A percentile compares a stretch with the other conserved stretches of the same genome.
These are phyloP conservation scores for Cottoperca gobio DNA, from an alignment of 2,797 vertebrate genomes.

Conservation along the genomic window DNA sequence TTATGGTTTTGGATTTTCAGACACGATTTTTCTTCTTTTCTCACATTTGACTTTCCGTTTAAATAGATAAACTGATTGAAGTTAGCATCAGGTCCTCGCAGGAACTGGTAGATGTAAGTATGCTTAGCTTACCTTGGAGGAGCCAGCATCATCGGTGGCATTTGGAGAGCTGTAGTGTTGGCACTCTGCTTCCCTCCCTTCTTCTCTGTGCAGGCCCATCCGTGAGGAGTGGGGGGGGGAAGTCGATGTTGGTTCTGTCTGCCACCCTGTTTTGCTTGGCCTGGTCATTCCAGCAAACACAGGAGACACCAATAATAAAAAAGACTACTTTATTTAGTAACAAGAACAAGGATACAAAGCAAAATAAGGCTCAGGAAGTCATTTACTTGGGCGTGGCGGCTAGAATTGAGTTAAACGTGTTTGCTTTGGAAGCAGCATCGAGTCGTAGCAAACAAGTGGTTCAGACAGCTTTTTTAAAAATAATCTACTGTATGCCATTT, in stretches of 20 bases:
- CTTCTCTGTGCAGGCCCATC: constrained; percentile 32
- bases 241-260: constrained; percentile 75
- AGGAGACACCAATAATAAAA: constrained; percentile 65
- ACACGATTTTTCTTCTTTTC: constrained; percentile 11
- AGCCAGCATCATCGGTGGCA: constrained; percentile 56
- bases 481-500: not conserved
- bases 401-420: constrained; percentile 37
- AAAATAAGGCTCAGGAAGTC: constrained; percentile 69
- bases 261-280: constrained; percentile 74
- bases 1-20: constrained; percentile 19
- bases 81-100: constrained; percentile 12
- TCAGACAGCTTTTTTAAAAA: constrained; percentile 6
- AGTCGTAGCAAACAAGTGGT: constrained; percentile 43
- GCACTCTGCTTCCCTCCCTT: constrained; percentile 39
- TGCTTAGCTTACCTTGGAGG: constrained; percentile 37
- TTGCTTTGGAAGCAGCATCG: constrained; percentile 49
- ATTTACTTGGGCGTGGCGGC: constrained; percentile 66
- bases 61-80: constrained; percentile 15
- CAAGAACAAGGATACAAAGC: constrained; percentile 51
- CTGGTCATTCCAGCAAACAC: constrained; percentile 32
- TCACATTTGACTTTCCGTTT: constrained; percentile 23
- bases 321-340: constrained; percentile 60
- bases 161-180: constrained; percentile 40
- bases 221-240: constrained; percentile 58
- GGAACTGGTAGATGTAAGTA: constrained; percentile 18